Base-by-base conservation (phyloP, 2,797 vertebrate species). In the Micromesistius poutassou region DNA sequence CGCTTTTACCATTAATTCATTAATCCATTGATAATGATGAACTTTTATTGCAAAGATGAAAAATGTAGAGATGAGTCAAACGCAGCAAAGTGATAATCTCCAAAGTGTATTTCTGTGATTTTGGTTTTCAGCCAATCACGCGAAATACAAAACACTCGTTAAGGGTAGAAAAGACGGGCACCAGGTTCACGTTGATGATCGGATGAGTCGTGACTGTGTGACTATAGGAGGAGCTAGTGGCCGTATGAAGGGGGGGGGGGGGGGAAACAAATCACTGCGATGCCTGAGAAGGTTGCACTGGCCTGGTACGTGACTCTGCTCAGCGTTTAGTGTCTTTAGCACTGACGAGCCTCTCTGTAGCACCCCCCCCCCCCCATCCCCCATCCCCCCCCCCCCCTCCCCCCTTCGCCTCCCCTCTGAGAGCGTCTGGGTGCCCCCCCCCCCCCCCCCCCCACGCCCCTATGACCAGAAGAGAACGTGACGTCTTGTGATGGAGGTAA, bases 391-490 rank as follows among this genome's bases (percentile, higher is more conserved):
- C 85, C 90, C 93, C 95, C 93, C 94, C 93, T 94, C 95, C 96
- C 95, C 94, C 13, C 28, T 95, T 33, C 4, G 6, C 93, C 90
- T 91, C 91, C 9, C 25, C 66, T 70, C 68, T 30, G 94, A 89
- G 92, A 91, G 94, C 93, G 93, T 94, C 95, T 97, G 95, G 95
- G 93, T 83, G 83, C 84, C 89, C 90, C 94, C 94, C 95, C 90
- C 90, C 94, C 94, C 95, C 90, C 95, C 93, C 94, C 93, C 93
- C 95, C 94, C 93, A 94, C 93, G 93, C 94, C 93, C 90, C 94
- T 94, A 95, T 95, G 95, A 96, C 97, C 93, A 95, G 94, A 95
- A 97, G 95, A 95, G 95, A 97, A 95, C 93, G 93, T 96, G 96
- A 96, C 96, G 97, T 97, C n/a, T 98, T 97, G 95, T 92, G 14